Evolutionary conservation across 2,797 vertebrate species (phyloP), one percentile per base, ranked within the genome.

Genomic region (Sebastes vulpes): DNA sequence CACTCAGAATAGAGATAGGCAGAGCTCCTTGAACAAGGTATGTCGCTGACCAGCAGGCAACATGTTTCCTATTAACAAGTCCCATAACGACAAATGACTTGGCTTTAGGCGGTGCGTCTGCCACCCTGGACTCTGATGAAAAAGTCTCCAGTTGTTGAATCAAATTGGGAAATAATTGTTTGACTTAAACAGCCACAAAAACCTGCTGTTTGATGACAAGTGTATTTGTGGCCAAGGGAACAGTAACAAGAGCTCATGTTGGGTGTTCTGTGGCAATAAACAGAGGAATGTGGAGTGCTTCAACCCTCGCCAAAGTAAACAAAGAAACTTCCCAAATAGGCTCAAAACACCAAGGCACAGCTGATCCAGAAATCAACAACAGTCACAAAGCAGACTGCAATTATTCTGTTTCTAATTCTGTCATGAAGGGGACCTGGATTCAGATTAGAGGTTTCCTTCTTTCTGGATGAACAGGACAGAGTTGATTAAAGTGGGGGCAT

Each of bases 21-120:
- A 29, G 31, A 80, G 65, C 56, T 68, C 74, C 79, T 86, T 72
- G 69, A 93, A 93, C 92, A 92, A 89, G 87, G 85, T 90, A 89
- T 73, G 90, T 63, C 50, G 31, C 69, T 77, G 81, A 87, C 91
- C 91, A 83, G 83, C 18, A 3, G 75, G 80, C 46, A 85, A 72
- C 79, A 80, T 86, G 83, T 77, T 86, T 81, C 79, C 48, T 59
- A 14, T 83, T 86, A 90, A 90, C 87, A 82, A 89, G 69, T 75
- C 83, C 80, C 78, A 72, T 81, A 92, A 92, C 86, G 72, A 83
- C 79, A 80, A 89, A 84, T 91, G 76, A 85, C 60, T 79, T 48
- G 25, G 35, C 73, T 82, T 78, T 20, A 65, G 76, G 64, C 59
- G 28, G 56, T 16, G 65, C 25, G 50, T 83, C 77, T 72, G 66